phyloP scores from a whole-genome alignment of 2,113 vertebrate species.

The Laterallus jamaicensis region DNA sequence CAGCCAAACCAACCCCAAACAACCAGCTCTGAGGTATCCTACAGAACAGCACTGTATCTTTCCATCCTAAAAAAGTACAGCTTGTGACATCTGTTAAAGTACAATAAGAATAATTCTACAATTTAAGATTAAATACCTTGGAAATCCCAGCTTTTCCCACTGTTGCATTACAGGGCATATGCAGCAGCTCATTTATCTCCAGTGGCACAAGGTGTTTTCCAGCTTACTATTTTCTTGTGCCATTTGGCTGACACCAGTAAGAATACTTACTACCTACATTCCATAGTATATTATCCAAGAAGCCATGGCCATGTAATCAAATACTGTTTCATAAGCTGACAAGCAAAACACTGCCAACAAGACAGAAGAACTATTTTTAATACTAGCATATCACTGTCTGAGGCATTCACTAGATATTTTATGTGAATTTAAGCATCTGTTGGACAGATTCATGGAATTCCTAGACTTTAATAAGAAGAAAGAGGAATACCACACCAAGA shows the following conservation, averaged over 20 bases:
- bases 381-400: background rate
- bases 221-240: background rate
- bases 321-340: background rate
- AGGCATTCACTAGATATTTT: background rate
- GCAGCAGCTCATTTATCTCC: background rate
- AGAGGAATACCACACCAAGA: background rate
- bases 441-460: background rate
- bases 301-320: background rate
- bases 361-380: background rate
- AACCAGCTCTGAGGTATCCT: background rate
- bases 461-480: background rate
- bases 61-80: background rate
- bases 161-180: background rate
- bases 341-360: background rate
- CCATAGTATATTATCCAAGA: background rate
- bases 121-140: background rate
- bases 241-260: background rate
- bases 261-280: background rate
- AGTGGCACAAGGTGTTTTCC: background rate
- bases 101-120: background rate
- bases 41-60: background rate
- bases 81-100: background rate
- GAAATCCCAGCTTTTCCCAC: background rate
- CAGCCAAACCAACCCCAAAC: background rate
- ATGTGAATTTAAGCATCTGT: background rate